Evolutionary conservation across 2,797 vertebrate genomes (phyloP), one percentile per base, ranked within the genome.

Genomic region (Cichlasoma orientale): DNA sequence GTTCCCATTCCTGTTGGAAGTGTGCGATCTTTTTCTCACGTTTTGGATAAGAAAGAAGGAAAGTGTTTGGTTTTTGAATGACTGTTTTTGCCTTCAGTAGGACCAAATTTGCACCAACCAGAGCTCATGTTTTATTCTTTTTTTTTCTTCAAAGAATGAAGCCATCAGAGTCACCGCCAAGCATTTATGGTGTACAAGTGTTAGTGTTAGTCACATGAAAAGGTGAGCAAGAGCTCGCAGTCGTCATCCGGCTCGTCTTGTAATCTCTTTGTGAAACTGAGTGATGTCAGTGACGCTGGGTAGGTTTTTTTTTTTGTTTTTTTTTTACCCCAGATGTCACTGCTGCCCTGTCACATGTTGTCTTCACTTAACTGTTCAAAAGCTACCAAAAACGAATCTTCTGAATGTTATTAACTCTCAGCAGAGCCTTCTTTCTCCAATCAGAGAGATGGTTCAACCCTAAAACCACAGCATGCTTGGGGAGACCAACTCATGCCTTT

Each of bases 141-240:
- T 53, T 68, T 58, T 76, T 63, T 68, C 75, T 57, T 25, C 25
- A 82, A 84, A 77, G 68, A 89, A 87, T 84, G 56, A 92, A 93
- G 93, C 92, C 92, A 94, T 92, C 74, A 23, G 71, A 89, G 90
- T 93, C 88, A 81, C 80, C 86, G 86, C 89, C 87, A 90, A 92
- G 90, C 89, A 75, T 91, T 86, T 78, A 73, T 74, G 69, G 71
- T 63, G 75, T 63, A 72, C 7, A 52, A 63, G 55, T 89, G 13
- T 89, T 66, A 16, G 56, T 90, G 74, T 53, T 13, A 69, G 82
- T 91, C 80, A 72, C 29, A 57, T 41, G 72, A 79, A 82, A 77
- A 72, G 69, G 56, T 82, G 79, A 79, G 69, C 57, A 61, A 53
- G 78, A 55, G 29, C 79, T 76, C 44, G 7, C 61, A 33, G 79